Base-by-base conservation (phyloP, 1,140 invertebrate genomes). In the Drosophila pruinosa region DNA sequence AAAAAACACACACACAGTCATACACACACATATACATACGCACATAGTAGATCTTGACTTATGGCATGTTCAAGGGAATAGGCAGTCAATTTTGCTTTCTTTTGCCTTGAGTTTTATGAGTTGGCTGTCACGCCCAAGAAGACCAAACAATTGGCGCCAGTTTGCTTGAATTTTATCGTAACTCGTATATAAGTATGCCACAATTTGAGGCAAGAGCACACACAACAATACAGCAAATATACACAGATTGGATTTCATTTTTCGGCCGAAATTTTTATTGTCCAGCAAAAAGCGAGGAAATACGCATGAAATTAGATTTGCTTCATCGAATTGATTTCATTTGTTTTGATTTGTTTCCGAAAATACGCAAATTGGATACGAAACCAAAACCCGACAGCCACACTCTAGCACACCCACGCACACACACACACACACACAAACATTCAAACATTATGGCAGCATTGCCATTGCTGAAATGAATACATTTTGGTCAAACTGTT, bases 281-380 rank as follows among this genome's bases (percentile, higher is more conserved):
- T 75, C 73, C 73, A 52, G 77, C 74, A 48, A 86, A 85, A 77
- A 85, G 81, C 81, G 81, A 86, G 77, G 81, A 86, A 85, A 85
- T 86, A 86, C 81, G 81, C 77, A 86, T 85, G 73, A 85, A 85
- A 85, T 85, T 85, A 86, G 77, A 85, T 85, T 86, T 85, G 81
- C 81, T 85, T 75, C 81, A 85, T 86, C 85, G 81, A 85, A 86
- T 85, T 85, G 81, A 85, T 85, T 85, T 85, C 81, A 85, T 85
- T 78, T 78, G 72, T 72, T 78, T 85, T 85, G 81, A 86, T 85
- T 85, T 85, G 81, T 85, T 85, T 86, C 80, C 57, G 43, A 80
- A 85, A 85, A 85, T 86, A 86, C 76, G 80, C 80, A 85, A 86
- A 85, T 85, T 86, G 81, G 81, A 86, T 86, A 63, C 61, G 61